Conservation (phyloP, 2,797 vertebrate species). For the Arctocebus calabarensis region DNA sequence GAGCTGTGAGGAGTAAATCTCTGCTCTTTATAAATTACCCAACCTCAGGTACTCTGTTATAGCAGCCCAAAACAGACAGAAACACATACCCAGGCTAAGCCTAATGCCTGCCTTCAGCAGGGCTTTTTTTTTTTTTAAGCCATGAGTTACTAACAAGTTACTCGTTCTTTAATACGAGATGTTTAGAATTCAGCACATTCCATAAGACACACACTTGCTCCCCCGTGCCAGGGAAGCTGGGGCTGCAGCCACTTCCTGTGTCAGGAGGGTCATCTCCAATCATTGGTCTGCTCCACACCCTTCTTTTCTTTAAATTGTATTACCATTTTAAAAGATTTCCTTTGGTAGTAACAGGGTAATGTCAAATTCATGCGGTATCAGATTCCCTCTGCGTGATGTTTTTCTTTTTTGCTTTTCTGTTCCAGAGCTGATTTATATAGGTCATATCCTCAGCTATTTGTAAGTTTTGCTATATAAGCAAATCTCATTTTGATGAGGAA, state of each 20-base stretch:
- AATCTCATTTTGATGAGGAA: slow-evolving; percentile 3
- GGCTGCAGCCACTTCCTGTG: background rate
- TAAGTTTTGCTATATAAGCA: background rate
- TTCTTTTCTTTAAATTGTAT: slow-evolving; percentile 1
- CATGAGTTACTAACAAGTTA: background rate
- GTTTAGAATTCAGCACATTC: background rate
- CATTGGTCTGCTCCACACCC: background rate
- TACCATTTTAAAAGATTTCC: slow-evolving; percentile 41
- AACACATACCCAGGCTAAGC: background rate
- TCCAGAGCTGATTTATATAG: background rate
- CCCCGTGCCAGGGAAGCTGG: background rate
- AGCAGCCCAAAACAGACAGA: background rate
- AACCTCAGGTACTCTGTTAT: background rate
- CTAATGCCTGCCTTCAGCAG: background rate
- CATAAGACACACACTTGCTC: background rate
- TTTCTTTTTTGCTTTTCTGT: background rate
- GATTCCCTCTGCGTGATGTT: background rate
- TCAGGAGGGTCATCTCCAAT: background rate
- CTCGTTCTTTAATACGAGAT: background rate
- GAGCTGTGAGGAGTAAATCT: background rate
- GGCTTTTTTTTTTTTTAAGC: background rate
- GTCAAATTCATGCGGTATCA: slow-evolving; percentile 19
- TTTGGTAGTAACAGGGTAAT: slow-evolving; percentile 1
- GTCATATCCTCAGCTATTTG: background rate
- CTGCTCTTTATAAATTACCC: background rate